These are phyloP conservation scores for Sinocyclocheilus anshuiensis DNA, from an alignment of 2,113 vertebrate genomes.

Conservation along the genomic window DNA sequence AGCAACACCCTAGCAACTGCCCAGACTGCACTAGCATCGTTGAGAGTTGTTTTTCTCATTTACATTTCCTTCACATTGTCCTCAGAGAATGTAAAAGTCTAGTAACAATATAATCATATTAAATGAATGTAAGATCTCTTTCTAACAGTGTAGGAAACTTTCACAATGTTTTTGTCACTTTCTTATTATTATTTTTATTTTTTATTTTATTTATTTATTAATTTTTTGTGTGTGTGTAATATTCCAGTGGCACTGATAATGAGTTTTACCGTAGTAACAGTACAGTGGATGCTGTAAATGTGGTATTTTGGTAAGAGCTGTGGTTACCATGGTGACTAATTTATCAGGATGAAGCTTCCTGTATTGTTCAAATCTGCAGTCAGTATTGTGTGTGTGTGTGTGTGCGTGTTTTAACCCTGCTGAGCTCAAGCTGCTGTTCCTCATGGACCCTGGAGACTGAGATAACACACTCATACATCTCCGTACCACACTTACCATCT, in stretches of 20 bases:
- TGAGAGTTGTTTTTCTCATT: neutral
- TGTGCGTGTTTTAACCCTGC: neutral
- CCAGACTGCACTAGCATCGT: neutral
- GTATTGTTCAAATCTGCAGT: neutral
- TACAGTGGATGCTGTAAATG: neutral
- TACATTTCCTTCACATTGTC: too few species aligned
- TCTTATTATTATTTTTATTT: too few species aligned
- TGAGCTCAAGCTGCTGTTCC: slow-evolving; percentile 20
- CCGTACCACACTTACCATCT: slow-evolving; percentile 6
- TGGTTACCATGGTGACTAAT: neutral
- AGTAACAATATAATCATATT: too few species aligned
- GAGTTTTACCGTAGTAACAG: neutral
- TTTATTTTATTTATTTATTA: too few species aligned
- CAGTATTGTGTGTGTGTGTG: neutral
- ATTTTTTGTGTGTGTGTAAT: too few species aligned
- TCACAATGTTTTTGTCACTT: too few species aligned
- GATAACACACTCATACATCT: slow-evolving; percentile 18
- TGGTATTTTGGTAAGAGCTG: neutral
- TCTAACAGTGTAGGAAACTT: too few species aligned
- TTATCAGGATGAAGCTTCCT: neutral
- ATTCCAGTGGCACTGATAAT: too few species aligned
- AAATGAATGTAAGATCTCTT: too few species aligned
- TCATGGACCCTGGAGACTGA: slow-evolving; percentile 6
- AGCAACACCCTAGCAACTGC: neutral
- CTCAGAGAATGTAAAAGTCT: too few species aligned